A percentile compares a stretch with the other conserved stretches of the same genome.
phyloP scores from a whole-genome alignment of 2,888 invertebrate genomes.

The Furcula furcula region DNA sequence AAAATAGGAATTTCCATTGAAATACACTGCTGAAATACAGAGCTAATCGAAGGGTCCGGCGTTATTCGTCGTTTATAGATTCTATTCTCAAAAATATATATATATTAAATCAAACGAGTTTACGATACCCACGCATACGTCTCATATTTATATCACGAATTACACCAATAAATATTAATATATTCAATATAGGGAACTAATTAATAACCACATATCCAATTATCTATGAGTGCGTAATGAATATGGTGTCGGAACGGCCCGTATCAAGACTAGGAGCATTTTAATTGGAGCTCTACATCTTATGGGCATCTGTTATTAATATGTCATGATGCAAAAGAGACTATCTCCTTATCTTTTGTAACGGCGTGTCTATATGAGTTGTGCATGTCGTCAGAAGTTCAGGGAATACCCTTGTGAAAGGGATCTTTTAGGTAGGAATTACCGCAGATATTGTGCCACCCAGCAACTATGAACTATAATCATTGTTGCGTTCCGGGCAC shows the following conservation, averaged over 20 bases:
- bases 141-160: slow-evolving; percentile 6
- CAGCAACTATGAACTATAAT: too few relatives aligned
- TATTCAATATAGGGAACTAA: slow-evolving; percentile 46
- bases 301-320: slow-evolving; percentile 45
- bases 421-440: too few relatives aligned
- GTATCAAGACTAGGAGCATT: slow-evolving; percentile 54
- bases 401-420: too few relatives aligned
- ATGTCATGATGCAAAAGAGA: slow-evolving; percentile 26
- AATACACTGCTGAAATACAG: too few relatives aligned
- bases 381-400: too few relatives aligned
- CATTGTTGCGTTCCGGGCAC: too few relatives aligned
- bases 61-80: too few relatives aligned
- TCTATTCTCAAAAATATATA: neutral
- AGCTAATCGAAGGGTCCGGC: too few relatives aligned
- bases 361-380: too few relatives aligned
- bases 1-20: too few relatives aligned
- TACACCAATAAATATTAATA: slow-evolving; percentile 28
- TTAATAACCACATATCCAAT: slow-evolving; percentile 64
- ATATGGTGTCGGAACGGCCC: slow-evolving; percentile 48
- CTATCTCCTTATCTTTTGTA: too few relatives aligned
- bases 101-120: neutral
- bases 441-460: too few relatives aligned
- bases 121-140: neutral
- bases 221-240: slow-evolving; percentile 60
- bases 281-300: slow-evolving; percentile 64